Evolutionary conservation across 2,888 invertebrate genomes (phyloP).

Genomic region (Eretmocerus hayati): DNA sequence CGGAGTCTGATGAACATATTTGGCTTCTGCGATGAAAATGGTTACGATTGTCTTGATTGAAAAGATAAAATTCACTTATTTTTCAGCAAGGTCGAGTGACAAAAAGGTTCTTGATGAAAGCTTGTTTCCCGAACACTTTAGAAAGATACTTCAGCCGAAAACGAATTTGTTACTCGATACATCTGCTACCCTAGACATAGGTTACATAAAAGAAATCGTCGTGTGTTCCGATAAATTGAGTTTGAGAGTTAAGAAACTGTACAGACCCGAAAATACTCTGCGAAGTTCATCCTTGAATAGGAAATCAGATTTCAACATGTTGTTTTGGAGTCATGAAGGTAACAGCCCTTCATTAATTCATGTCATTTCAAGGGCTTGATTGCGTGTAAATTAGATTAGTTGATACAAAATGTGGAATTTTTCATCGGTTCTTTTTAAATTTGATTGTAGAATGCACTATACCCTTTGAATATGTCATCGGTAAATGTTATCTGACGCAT

Average conservation of each 20-base stretch:
- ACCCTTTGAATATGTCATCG: constrained; percentile 55
- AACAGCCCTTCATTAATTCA: too few species aligned
- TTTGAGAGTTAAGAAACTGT: constrained; percentile 62
- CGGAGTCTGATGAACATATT: too few species aligned
- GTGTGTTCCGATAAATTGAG: constrained; percentile 55
- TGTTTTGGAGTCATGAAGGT: constrained; percentile 75
- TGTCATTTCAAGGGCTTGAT: too few species aligned
- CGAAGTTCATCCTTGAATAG: constrained; percentile 52
- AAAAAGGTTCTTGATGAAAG: too few species aligned
- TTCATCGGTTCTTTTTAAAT: constrained; percentile 7
- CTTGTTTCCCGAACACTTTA: constrained; percentile 70
- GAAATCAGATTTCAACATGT: constrained; percentile 62
- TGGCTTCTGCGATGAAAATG: too few species aligned
- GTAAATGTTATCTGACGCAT: constrained; percentile 63
- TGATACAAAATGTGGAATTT: background rate
- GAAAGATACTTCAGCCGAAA: constrained; percentile 55
- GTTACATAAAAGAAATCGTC: constrained; percentile 59
- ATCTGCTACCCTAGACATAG: constrained; percentile 69
- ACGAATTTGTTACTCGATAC: constrained; percentile 66
- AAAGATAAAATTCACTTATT: too few species aligned
- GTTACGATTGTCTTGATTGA: too few species aligned
- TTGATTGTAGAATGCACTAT: constrained; percentile 49
- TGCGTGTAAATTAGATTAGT: background rate
- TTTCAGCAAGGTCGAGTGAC: too few species aligned
- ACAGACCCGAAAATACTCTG: constrained; percentile 69